These are phyloP conservation scores for Orientallactaga sibirica DNA, from an alignment of 2,797 vertebrate species.

Conservation along the genomic window DNA sequence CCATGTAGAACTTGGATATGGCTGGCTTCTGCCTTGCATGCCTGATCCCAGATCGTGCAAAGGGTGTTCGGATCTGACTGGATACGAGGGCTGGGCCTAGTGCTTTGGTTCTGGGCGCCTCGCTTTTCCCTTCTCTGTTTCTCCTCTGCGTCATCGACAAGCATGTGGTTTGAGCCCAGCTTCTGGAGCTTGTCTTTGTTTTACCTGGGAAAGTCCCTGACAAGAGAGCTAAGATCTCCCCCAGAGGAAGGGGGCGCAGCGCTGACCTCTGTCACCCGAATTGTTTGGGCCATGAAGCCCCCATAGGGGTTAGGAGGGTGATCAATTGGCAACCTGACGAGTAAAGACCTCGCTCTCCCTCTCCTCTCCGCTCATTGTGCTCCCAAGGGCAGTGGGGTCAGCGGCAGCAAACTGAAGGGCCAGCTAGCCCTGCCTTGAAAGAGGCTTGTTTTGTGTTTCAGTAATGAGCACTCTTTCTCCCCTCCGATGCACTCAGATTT, in stretches of 20 bases:
- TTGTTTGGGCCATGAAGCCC: constrained; percentile 80
- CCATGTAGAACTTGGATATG: neutral
- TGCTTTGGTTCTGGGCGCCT: constrained; percentile 63
- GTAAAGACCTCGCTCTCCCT: constrained; percentile 70
- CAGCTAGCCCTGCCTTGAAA: constrained; percentile 71
- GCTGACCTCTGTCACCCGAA: constrained; percentile 82
- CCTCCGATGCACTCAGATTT: constrained; percentile 83
- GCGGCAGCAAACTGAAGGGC: constrained; percentile 80
- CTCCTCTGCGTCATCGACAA: constrained; percentile 48
- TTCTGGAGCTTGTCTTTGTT: constrained; percentile 73
- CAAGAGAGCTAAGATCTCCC: constrained; percentile 72
- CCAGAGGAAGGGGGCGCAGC: constrained; percentile 64
- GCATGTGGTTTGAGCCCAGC: constrained; percentile 53
- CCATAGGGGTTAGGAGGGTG: constrained; percentile 77
- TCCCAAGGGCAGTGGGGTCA: constrained; percentile 79
- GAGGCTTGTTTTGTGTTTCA: constrained; percentile 80
- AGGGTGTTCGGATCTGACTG: neutral
- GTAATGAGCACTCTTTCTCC: constrained; percentile 83
- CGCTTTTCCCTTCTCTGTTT: constrained; percentile 70
- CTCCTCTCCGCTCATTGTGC: constrained; percentile 72
- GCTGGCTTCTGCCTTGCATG: neutral
- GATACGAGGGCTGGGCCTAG: constrained; percentile 25
- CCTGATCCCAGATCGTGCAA: neutral
- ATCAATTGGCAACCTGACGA: constrained; percentile 82
- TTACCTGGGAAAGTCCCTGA: constrained; percentile 81